phyloP scores from a whole-genome alignment of 2,113 vertebrate species.

The Morone saxatilis region DNA sequence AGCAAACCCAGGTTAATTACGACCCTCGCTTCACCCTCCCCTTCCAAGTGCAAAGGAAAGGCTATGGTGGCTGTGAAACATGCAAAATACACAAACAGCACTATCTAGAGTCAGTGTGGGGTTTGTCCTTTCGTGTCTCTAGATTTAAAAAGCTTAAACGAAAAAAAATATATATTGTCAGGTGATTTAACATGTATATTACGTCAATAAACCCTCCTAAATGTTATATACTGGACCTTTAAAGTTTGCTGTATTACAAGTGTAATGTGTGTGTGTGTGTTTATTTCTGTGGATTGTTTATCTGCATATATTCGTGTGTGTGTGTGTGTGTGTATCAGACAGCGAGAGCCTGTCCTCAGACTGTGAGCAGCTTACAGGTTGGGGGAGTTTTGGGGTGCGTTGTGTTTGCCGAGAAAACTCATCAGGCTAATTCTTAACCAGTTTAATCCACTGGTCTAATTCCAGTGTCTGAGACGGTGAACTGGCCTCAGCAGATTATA shows the following conservation, averaged over 20 bases:
- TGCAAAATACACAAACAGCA: too few relatives aligned
- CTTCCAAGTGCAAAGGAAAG: too few relatives aligned
- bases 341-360: conserved; percentile 68
- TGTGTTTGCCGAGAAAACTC: conserved; percentile 50
- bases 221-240: not conserved
- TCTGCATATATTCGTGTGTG: not conserved
- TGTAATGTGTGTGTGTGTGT: not conserved
- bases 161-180: too few relatives aligned
- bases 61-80: too few relatives aligned
- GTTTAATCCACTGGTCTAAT: conserved; percentile 79
- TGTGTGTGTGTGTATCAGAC: conserved; percentile 54
- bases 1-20: not conserved
- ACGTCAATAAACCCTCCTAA: too few relatives aligned
- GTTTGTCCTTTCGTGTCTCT: too few relatives aligned
- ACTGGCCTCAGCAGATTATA: conserved; percentile 69
- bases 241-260: not conserved
- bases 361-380: conserved; percentile 74
- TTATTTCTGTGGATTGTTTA: not conserved
- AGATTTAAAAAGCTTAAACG: too few relatives aligned
- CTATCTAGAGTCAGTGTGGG: too few relatives aligned
- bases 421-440: conserved; percentile 75
- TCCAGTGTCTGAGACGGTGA: conserved; percentile 71
- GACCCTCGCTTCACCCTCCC: too few relatives aligned
- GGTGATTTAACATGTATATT: too few relatives aligned
- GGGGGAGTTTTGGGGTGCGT: conserved; percentile 35